Evolutionary conservation across 2,113 vertebrate genomes (phyloP), one percentile per base, ranked within the genome.

Genomic region (Vulpes lagopus): DNA sequence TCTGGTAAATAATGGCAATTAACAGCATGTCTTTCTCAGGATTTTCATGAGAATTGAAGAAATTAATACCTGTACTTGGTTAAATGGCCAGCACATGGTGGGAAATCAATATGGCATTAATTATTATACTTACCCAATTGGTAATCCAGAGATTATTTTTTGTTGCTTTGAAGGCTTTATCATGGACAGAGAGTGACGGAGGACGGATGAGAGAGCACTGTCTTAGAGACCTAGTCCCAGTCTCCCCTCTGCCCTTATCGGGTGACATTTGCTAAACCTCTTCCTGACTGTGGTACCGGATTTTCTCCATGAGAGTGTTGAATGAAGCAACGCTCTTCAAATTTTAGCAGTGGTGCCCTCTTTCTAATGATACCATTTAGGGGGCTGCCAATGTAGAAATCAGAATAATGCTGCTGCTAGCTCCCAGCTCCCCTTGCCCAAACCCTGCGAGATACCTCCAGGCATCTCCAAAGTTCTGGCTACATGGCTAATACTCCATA

Each of bases 11-110:
- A 11, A 73, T 53, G 35, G 59, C 2, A 73, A 64, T 55, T 55
- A 74, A 43, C 4, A 57, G 19, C 8, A 87, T 38, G 51, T 60
- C 30, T 9, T 80, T 84, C 32, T 89, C 55, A 62, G 65, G 14
- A 69, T 76, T 92, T 90, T 89, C 60, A 11, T 76, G 67, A 94
- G 38, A 59, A 90, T 90, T 59, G 74, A 94, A 86, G 60, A 69
- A 78, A 60, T 71, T 25, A 62, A 79, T 92, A 53, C 17, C 64
- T 92, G 3, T 74, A 78, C 73, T 57, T 94, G 95, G 23, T 43
- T 64, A 51, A 27, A 35, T 35, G 11, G 6, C 84, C n/a, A 0
- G 35, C 27, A 67, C 55, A 35, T 3, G 53, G 14, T 38, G 17
- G 82, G 35, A 22, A 64, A 11, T 35, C 35, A 30, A 25, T 30